Percentiles rank a stretch among this genome's conserved stretches.
These are phyloP conservation scores for Pangasianodon hypophthalmus DNA, from an alignment of 2,113 vertebrate species.

Conservation along the genomic window DNA sequence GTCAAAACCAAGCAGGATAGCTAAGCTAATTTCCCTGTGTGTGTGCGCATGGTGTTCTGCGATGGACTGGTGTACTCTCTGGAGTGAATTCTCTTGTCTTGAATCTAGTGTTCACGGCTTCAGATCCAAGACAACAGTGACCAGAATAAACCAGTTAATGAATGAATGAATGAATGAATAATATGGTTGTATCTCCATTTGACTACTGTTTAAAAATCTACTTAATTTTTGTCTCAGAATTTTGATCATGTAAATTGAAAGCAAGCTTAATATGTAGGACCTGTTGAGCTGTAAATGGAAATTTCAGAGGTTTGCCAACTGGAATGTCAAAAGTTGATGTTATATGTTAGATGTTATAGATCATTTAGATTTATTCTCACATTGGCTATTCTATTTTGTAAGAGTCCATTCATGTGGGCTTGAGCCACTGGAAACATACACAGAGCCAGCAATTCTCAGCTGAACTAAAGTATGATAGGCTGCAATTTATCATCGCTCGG, in stretches of 20 bases:
- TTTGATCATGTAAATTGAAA: background rate
- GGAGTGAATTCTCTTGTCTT: background rate
- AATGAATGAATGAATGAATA: background rate
- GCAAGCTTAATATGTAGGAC: background rate
- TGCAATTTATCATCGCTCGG: conserved; percentile 2
- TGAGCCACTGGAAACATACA: conserved; percentile 6
- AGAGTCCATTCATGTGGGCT: conserved; percentile 16
- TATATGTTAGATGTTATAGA: background rate
- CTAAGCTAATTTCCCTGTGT: background rate
- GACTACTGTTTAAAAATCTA: background rate
- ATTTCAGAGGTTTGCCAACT: background rate
- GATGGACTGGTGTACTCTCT: background rate
- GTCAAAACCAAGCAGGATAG: too few relatives aligned
- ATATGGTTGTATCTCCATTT: background rate
- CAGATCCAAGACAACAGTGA: background rate
- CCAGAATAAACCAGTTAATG: background rate
- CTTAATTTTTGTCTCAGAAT: background rate
- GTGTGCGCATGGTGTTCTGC: background rate
- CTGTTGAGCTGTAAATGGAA: background rate
- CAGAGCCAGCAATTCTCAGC: background rate
- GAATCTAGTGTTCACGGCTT: background rate
- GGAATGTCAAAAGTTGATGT: background rate
- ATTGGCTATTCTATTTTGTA: background rate
- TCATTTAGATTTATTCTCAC: background rate
- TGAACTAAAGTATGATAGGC: background rate